Evolutionary conservation across 2,797 vertebrate genomes (phyloP), one percentile per base, ranked within the genome.

Genomic region (Crossoptilon crossoptilon): DNA sequence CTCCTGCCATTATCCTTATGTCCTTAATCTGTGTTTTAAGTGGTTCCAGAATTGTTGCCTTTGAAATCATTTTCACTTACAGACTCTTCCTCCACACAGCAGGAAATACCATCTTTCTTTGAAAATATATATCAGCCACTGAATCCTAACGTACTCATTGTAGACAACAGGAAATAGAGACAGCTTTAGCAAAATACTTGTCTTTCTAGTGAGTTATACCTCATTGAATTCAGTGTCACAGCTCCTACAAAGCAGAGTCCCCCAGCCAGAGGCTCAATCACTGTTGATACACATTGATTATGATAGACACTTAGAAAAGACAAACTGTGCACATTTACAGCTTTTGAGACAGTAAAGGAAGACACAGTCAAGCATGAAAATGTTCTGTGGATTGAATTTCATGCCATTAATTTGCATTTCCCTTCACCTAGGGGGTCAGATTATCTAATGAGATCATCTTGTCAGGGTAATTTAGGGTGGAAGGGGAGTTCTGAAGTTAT

Each of bases 401-500:
- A 14, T 55, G 55, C 79, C 76, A 27, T 68, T 74, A 48, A 82
- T 92, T 93, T 26, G 8, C 68, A 71, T 88, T 79, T 69, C 49
- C 70, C 18, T 4, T 95, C 64, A 64, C 58, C 81, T 63, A 27
- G 16, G 11, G 87, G 72, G 23, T 62, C 79, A 35, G 62, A 27
- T 90, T 83, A 71, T 93, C 71, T 37, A 75, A 41, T 37, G 46
- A 59, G 72, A 93, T 87, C 46, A 41, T 91, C 76, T 85, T 85
- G 74, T 91, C 18, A 6, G 62, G 83, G 68, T 67, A 66, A 51
- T 56, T 83, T 39, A 48, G 44, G 80, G 43, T 51, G 43, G 63
- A 27, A 26, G 53, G 44, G 60, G 69, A 60, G 31, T 67, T n/a
- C 41, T 79, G 64, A 63, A 58, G 59, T 53, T 67, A 44, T 75